Base-by-base conservation (phyloP, 2,888 invertebrate genomes). In the Rambutsinella grinnellia region DNA sequence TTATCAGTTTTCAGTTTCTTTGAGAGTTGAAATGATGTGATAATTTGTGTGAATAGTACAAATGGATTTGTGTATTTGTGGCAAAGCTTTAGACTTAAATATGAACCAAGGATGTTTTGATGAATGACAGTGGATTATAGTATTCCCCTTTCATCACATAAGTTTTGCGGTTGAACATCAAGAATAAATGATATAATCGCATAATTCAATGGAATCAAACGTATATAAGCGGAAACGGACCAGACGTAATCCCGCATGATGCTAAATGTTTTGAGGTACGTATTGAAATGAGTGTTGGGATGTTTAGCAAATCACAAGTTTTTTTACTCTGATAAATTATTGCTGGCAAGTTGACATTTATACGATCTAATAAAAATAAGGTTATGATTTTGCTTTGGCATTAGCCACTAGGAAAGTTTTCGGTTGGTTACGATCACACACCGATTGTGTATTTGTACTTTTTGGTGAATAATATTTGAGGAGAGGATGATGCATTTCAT, bases 331-430 rank as follows among this genome's bases (percentile, higher is more conserved):
- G 68, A 68, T 51, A 68, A 58, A 68, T 68, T 28, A 36, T 58
- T 36, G 51, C 60, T 68, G 68, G 68, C 68, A 68, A 49, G 60
- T 51, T 68, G 68, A 68, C 68, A 58, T 58, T 68, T 68, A 68
- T 60, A 60, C 68, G 60, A 58, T 68, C 68, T 60, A 68, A 68
- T 68, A 68, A 68, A 68, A 68, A 68, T 68, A 68, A 68, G 68
- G 68, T 51, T 68, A 53, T 68, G 19, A 17, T 57, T 57, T 67
- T 24, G 66, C 66, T 27, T 46, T 2, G 2, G 27, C 28, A 28
- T 44, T 44, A 23, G 19, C n/a, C 49, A n/a, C 17, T 28, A 44
- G 23, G 6, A 56, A 26, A 17, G 26, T 24, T 26, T 17, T 15
- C 23, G 26, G 24, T 15, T n/a, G 15, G 15, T 17, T 23, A 36